Percentiles rank a stretch among this genome's conserved stretches.
Evolutionary conservation across 2,888 invertebrate genomes (phyloP).

Genomic region (Caradrina clavipalpis): DNA sequence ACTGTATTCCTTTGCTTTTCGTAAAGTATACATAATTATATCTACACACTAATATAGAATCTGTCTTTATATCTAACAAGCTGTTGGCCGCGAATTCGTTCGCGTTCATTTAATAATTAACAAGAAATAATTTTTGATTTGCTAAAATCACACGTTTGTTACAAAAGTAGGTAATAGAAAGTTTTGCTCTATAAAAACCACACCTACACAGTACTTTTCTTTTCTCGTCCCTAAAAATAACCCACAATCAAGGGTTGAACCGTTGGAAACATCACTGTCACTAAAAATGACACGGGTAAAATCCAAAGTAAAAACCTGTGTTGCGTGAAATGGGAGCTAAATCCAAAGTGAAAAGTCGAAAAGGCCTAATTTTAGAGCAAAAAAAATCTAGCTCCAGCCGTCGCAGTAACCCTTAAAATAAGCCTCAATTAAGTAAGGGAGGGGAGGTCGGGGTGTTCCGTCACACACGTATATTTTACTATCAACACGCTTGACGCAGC

Average conservation of each 20-base stretch:
- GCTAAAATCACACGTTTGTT: too few relatives aligned
- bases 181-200: neutral
- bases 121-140: too few relatives aligned
- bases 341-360: conserved; percentile 28
- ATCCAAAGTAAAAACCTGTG: conserved; percentile 34
- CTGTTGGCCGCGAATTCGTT: too few relatives aligned
- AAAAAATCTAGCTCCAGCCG: conserved; percentile 28
- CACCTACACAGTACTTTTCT: neutral
- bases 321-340: conserved; percentile 31
- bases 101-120: too few relatives aligned
- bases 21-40: too few relatives aligned
- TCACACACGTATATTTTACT: conserved; percentile 61
- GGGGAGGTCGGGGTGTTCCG: conserved; percentile 47
- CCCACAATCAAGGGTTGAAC: conserved; percentile 27
- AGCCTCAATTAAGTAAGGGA: conserved; percentile 55
- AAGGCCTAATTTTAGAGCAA: conserved; percentile 1
- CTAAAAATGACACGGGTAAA: conserved; percentile 46
- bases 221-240: conserved; percentile 18
- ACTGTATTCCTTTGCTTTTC: too few relatives aligned
- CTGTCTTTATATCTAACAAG: neutral
- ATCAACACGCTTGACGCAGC: conserved; percentile 57
- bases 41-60: neutral
- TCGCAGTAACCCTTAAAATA: conserved; percentile 43
- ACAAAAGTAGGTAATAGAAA: neutral
- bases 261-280: conserved; percentile 38